Conservation (phyloP, 1,140 invertebrate species). For the Apis mellifera region Amel_HAv3.1 CM009941.2:12610501-12611000, state of each 20-base stretch:
- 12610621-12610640: conserved; percentile 30
- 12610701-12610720: conserved; percentile 32
- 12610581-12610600: not conserved
- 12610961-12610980: not conserved
- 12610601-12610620: conserved; percentile 6
- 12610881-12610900: conserved; percentile 32
- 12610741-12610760: conserved; percentile 32
- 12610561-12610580: not conserved
- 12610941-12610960: not conserved
- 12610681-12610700: conserved; percentile 1
- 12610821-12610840: no score
- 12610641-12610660: conserved; percentile 9
- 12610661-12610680: conserved; percentile 27
- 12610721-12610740: conserved; percentile 35
- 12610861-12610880: conserved; percentile 28
- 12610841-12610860: no score
- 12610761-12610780: conserved; percentile 21
- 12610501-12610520: conserved; percentile 14
- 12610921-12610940: no score
- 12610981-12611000: not conserved
- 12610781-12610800: not conserved
- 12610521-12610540: conserved; percentile 54
- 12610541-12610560: conserved; percentile 65
- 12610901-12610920: conserved; percentile 27
- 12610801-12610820: no score